Evolutionary conservation across 2,797 vertebrate species (phyloP).

Genomic region (Acomys russatus): DNA sequence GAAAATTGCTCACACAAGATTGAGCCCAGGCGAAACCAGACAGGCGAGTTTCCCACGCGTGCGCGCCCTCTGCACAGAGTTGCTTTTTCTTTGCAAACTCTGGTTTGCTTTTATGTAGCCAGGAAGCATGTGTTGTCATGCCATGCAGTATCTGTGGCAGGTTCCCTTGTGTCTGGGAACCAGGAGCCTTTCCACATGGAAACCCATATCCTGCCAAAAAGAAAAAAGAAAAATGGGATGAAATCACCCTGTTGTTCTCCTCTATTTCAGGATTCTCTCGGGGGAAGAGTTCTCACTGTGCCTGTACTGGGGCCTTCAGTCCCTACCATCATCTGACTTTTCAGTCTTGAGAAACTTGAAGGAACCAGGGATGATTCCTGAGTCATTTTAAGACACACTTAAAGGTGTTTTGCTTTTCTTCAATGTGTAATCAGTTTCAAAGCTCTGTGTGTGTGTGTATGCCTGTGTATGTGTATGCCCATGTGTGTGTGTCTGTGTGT

Average conservation of each 20-base stretch:
- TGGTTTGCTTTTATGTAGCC: slow-evolving; percentile 60
- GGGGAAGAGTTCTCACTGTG: background rate
- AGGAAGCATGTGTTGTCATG: slow-evolving; percentile 33
- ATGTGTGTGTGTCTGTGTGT: no score
- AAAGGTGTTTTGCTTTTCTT: background rate
- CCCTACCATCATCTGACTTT: background rate
- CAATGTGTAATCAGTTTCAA: background rate
- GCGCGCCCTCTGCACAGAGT: background rate
- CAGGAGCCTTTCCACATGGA: background rate
- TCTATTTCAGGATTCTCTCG: background rate
- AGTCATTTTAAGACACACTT: background rate
- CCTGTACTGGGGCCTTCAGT: background rate
- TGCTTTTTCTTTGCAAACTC: slow-evolving; percentile 72
- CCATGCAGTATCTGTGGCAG: background rate
- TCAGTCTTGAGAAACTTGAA: slow-evolving; percentile 5
- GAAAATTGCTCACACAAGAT: slow-evolving; percentile 49
- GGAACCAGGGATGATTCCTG: background rate
- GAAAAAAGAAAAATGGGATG: background rate
- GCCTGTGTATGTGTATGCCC: no score
- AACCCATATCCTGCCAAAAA: background rate
- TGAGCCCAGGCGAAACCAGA: slow-evolving; percentile 59
- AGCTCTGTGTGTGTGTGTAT: background rate
- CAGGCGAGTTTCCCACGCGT: slow-evolving; percentile 55
- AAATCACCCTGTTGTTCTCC: background rate
- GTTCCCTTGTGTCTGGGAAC: slow-evolving; percentile 58